Conservation (phyloP, 1,140 invertebrate species). For the Cyclina sinensis region DNA sequence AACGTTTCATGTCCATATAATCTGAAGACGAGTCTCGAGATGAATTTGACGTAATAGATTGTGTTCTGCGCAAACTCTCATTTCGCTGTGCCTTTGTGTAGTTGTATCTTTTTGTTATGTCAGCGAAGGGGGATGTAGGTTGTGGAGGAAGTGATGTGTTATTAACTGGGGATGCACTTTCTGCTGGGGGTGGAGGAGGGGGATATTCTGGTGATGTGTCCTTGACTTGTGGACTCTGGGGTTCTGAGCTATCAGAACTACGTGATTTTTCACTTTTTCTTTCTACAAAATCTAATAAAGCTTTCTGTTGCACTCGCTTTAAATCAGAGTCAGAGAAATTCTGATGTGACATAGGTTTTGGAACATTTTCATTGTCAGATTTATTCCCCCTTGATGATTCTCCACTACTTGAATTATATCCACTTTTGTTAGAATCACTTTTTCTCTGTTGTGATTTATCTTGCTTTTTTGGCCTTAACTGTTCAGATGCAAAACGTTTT, state of each 20-base stretch:
- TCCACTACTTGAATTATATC: conserved; percentile 58
- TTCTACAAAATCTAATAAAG: conserved; percentile 94
- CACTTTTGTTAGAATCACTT: conserved; percentile 59
- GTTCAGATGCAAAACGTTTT: conserved; percentile 81
- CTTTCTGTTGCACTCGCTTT: conserved; percentile 94
- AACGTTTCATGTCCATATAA: conserved; percentile 80
- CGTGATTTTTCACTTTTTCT: conserved; percentile 88
- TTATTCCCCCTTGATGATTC: conserved; percentile 64
- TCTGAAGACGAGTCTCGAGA: conserved; percentile 73
- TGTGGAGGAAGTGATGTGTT: conserved; percentile 32
- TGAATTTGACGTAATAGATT: conserved; percentile 74
- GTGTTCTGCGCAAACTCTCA: conserved; percentile 81
- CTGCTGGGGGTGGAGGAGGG: conserved; percentile 38
- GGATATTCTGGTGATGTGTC: conserved; percentile 23
- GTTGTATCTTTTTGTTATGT: conserved; percentile 66
- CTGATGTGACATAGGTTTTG: conserved; percentile 33
- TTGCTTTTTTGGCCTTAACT: conserved; percentile 76
- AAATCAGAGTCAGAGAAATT: conserved; percentile 89
- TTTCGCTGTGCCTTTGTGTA: conserved; percentile 73
- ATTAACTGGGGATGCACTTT: conserved; percentile 2
- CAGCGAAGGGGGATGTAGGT: conserved; percentile 66
- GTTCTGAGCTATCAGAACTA: conserved; percentile 60
- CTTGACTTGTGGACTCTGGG: conserved; percentile 43
- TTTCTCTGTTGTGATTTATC: conserved; percentile 60
- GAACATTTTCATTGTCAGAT: conserved; percentile 52